These are phyloP conservation scores for Blastobasis lacticolella DNA, from an alignment of 2,888 invertebrate genomes.

Conservation along the genomic window DNA sequence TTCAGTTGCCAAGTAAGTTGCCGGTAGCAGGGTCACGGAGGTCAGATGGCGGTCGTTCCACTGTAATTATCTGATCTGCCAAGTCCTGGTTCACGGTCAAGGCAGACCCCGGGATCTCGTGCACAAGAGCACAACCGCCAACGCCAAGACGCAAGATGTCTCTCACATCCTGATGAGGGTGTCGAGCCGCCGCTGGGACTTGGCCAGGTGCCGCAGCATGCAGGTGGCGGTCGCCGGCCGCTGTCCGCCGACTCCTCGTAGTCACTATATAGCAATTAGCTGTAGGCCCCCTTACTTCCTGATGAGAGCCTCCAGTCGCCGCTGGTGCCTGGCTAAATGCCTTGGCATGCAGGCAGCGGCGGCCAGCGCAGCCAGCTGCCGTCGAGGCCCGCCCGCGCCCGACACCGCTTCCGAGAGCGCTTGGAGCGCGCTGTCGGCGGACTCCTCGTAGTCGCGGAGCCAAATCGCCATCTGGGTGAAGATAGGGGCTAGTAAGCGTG, in stretches of 20 bases:
- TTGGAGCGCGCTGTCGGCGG: conserved; percentile 38
- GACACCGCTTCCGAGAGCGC: conserved; percentile 29
- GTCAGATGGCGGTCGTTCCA: too few relatives aligned
- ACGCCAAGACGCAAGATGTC: too few relatives aligned
- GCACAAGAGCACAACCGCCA: too few relatives aligned
- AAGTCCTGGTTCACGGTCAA: too few relatives aligned
- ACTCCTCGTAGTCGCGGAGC: conserved; percentile 50
- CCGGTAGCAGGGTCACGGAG: too few relatives aligned
- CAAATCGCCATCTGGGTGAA: conserved; percentile 52
- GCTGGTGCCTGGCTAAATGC: conserved; percentile 30
- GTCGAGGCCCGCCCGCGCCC: conserved; percentile 14
- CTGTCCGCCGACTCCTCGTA: conserved; percentile 44
- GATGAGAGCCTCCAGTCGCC: conserved; percentile 29
- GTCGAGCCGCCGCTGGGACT: conserved; percentile 34
- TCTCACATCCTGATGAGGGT: conserved; percentile 31
- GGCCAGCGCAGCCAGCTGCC: conserved; percentile 36
- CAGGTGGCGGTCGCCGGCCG: conserved; percentile 35
- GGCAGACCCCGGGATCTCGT: too few relatives aligned
- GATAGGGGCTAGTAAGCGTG: too few relatives aligned
- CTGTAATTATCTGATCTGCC: too few relatives aligned
- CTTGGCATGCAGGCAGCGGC: conserved; percentile 30
- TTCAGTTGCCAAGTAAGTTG: too few relatives aligned
- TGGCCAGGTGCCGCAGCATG: conserved; percentile 25
- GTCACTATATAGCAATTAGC: conserved; percentile 23
- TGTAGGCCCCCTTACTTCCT: conserved; percentile 24